These are phyloP conservation scores for Paraplagusia blochii DNA, from an alignment of 2,113 vertebrate species.

Conservation along the genomic window DNA sequence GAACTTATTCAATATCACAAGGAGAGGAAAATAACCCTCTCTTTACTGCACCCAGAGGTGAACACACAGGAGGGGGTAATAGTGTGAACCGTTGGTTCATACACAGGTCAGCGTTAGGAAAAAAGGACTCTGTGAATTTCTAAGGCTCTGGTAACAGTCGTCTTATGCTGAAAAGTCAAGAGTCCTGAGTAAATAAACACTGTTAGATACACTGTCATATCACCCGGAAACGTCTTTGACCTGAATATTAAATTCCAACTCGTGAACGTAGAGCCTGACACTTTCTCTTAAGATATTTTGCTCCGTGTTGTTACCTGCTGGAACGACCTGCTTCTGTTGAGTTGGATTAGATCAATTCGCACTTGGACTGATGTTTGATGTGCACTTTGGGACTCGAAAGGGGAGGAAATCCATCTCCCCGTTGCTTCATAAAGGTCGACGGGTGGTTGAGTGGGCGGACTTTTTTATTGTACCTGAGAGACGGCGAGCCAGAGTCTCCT, in stretches of 20 bases:
- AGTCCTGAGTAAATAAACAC: too few relatives aligned
- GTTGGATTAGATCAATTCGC: too few relatives aligned
- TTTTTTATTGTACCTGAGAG: constrained; percentile 2
- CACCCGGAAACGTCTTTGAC: too few relatives aligned
- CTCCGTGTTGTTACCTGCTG: background rate
- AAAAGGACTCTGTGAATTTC: constrained; percentile 13
- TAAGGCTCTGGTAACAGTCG: too few relatives aligned
- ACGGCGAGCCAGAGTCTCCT: constrained; percentile 28
- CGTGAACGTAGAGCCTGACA: too few relatives aligned
- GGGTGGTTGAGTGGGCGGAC: constrained; percentile 24
- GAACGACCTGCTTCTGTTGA: background rate
- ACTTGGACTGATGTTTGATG: constrained; percentile 27
- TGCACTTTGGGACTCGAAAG: background rate
- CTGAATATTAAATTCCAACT: too few relatives aligned
- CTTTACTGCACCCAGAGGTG: constrained; percentile 33
- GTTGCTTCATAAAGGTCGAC: background rate
- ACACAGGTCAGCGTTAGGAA: constrained; percentile 30
- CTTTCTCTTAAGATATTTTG: too few relatives aligned
- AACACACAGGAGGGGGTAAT: background rate
- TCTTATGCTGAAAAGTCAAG: too few relatives aligned
- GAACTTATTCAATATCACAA: constrained; percentile 29
- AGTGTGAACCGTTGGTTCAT: constrained; percentile 40
- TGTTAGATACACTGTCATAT: too few relatives aligned
- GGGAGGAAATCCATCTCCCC: constrained; percentile 6
- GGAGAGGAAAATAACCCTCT: constrained; percentile 5